A percentile compares a stretch with the other conserved stretches of the same genome.
Evolutionary conservation across 2,888 invertebrate species (phyloP).

Genomic region (Tricholauxania praeusta): DNA sequence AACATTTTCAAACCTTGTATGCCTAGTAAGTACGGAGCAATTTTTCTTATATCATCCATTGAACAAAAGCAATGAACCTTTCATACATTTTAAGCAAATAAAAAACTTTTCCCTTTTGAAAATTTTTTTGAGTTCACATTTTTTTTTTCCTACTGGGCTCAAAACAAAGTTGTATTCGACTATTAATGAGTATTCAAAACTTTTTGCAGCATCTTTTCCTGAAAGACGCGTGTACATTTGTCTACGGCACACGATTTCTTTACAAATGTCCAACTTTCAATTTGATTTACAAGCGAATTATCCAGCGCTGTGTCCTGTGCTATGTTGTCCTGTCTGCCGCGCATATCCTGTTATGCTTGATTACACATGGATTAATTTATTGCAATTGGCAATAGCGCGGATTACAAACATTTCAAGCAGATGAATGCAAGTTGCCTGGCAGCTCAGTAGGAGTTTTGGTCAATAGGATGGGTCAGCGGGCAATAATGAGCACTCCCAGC

Average conservation of each 20-base stretch:
- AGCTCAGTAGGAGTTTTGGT: background rate
- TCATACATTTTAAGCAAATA: no score
- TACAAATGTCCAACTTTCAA: slow-evolving; percentile 13
- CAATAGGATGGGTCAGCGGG: background rate
- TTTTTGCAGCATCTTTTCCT: slow-evolving; percentile 21
- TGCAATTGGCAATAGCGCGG: slow-evolving; percentile 24
- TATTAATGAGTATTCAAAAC: slow-evolving; percentile 16
- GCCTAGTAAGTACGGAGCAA: no score
- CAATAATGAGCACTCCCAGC: background rate
- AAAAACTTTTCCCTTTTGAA: no score
- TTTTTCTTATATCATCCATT: no score
- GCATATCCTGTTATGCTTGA: slow-evolving; percentile 36
- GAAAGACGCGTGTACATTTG: slow-evolving; percentile 18
- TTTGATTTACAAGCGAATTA: slow-evolving; percentile 17
- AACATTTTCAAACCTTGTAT: no score
- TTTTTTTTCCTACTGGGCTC: background rate
- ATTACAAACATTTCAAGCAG: background rate
- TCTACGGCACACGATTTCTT: slow-evolving; percentile 11
- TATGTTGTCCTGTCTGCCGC: slow-evolving; percentile 14
- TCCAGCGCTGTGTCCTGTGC: background rate
- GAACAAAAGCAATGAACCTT: no score
- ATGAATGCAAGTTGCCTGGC: slow-evolving; percentile 6
- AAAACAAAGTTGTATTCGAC: background rate
- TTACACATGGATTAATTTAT: slow-evolving; percentile 42
- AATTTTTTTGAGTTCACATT: no score